Evolutionary conservation across 2,888 invertebrate genomes (phyloP).

Genomic region (Merodon equestris): DNA sequence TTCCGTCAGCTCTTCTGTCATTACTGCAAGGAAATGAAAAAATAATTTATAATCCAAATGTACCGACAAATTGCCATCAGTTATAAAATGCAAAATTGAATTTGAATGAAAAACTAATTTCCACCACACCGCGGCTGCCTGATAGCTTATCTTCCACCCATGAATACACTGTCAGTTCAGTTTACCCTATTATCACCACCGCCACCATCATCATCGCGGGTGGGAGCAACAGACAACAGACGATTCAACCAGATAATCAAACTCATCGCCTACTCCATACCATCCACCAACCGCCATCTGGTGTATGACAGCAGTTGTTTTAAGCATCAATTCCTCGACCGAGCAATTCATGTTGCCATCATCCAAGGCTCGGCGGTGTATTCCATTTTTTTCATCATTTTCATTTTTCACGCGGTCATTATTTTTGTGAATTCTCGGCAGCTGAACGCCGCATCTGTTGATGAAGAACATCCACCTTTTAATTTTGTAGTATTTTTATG

Average conservation of each 20-base stretch:
- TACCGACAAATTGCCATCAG: no score
- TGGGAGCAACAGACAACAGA: not conserved
- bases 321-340: no score
- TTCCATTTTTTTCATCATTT: slow-evolving; percentile 35
- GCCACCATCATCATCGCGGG: not conserved
- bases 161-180: slow-evolving; percentile 18
- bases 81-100: slow-evolving; percentile 40
- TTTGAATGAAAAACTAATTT: slow-evolving; percentile 47
- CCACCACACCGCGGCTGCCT: slow-evolving; percentile 32
- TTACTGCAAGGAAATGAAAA: slow-evolving; percentile 73
- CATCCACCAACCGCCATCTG: slow-evolving; percentile 17
- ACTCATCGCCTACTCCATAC: slow-evolving; percentile 24
- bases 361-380: not conserved
- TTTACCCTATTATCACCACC: not conserved
- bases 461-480: slow-evolving; percentile 34
- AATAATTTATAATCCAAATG: no score
- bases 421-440: slow-evolving; percentile 42
- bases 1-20: slow-evolving; percentile 78
- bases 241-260: slow-evolving; percentile 30
- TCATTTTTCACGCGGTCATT: slow-evolving; percentile 51
- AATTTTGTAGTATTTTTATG: not conserved
- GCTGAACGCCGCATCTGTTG: slow-evolving; percentile 38
- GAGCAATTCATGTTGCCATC: slow-evolving; percentile 6
- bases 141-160: slow-evolving; percentile 42
- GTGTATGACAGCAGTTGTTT: no score